phyloP scores from a whole-genome alignment of 2,797 vertebrate genomes.

The Phyllotis vaccarum region DNA sequence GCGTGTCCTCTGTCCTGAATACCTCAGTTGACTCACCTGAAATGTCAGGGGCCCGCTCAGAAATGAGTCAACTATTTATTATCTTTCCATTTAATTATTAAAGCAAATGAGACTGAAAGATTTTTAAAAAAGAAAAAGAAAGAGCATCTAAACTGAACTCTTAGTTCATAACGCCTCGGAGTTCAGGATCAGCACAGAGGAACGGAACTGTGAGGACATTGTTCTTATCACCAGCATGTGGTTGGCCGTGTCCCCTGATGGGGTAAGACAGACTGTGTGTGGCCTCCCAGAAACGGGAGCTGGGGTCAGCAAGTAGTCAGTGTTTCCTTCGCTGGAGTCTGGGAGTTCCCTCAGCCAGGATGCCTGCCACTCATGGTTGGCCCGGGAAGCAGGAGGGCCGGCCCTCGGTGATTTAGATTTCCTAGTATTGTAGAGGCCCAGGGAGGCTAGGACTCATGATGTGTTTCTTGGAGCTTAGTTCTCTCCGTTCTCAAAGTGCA shows the following conservation, averaged over 20 bases:
- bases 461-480: neutral
- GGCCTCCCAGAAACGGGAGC: neutral
- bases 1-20: neutral
- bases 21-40: neutral
- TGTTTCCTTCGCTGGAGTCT: neutral
- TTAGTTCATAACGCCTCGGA: neutral
- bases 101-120: neutral
- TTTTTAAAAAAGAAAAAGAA: no score
- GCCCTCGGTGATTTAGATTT: neutral
- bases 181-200: accelerated
- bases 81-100: neutral
- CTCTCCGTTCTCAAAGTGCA: neutral
- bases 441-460: accelerated
- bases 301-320: no score
- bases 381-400: neutral
- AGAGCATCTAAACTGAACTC: neutral
- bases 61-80: neutral
- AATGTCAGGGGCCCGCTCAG: neutral
- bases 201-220: neutral
- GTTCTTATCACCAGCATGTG: neutral
- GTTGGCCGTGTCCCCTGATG: neutral
- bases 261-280: neutral
- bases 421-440: neutral
- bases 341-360: neutral
- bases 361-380: neutral